These are phyloP conservation scores for Elephas maximus DNA, from an alignment of 2,113 vertebrate genomes.

Conservation along the genomic window DNA sequence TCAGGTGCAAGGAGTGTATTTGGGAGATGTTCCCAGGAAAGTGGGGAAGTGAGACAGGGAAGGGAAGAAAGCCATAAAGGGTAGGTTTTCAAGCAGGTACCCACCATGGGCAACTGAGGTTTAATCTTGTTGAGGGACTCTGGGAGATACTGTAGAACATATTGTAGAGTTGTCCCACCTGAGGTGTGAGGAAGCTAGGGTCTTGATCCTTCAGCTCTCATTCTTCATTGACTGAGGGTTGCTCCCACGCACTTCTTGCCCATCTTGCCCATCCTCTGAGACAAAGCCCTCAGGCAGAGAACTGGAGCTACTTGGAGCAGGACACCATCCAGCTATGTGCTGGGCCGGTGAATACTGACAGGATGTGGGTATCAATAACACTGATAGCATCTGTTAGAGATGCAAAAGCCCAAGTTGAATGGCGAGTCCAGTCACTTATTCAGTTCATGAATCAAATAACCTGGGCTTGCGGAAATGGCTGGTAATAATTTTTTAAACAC, in stretches of 20 bases:
- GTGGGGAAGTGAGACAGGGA: neutral
- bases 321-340: neutral
- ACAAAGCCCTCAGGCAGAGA: neutral
- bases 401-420: neutral
- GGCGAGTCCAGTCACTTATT: neutral
- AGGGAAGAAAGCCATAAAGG: neutral
- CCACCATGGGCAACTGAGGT: neutral
- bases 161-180: neutral
- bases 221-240: neutral
- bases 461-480: neutral
- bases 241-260: neutral
- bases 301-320: neutral
- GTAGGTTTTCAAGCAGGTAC: neutral
- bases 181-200: neutral
- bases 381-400: neutral
- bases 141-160: neutral
- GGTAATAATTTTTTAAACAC: slow-evolving; percentile 20
- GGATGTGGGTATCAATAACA: neutral
- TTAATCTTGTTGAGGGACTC: neutral
- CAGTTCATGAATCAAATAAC: slow-evolving; percentile 40
- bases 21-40: slow-evolving; percentile 3
- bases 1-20: neutral
- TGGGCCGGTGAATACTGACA: neutral
- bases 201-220: neutral
- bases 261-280: neutral